phyloP scores from a whole-genome alignment of 2,113 vertebrate species.

The Antigone vipio region DNA sequence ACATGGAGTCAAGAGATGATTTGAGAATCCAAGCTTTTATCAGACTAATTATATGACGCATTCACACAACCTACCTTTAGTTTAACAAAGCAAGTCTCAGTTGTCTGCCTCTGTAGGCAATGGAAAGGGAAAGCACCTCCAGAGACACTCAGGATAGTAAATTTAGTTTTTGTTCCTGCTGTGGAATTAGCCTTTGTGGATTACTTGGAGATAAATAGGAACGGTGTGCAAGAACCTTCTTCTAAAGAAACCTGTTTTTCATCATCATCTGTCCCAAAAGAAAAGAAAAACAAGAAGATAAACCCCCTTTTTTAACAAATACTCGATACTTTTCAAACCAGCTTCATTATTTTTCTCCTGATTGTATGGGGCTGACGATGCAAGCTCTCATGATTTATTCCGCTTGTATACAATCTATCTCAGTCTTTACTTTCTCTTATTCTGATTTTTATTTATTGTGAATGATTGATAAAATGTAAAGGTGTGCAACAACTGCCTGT shows the following conservation, averaged over 20 bases:
- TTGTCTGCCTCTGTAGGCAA: neutral
- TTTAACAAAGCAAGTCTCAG: neutral
- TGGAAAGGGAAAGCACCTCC: neutral
- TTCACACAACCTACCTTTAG: neutral
- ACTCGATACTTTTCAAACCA: neutral
- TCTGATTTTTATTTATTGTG: conserved; percentile 4
- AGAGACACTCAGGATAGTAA: neutral
- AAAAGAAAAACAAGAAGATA: neutral
- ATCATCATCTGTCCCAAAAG: neutral
- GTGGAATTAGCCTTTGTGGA: neutral
- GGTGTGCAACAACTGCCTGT: neutral
- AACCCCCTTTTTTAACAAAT: neutral
- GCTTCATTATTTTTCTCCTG: neutral
- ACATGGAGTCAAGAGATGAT: neutral
- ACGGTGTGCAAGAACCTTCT: neutral
- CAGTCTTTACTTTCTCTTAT: neutral
- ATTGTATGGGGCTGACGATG: neutral
- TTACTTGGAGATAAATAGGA: neutral
- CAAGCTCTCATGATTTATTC: neutral
- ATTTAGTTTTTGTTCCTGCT: neutral
- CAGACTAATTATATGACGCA: neutral
- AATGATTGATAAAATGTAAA: conserved; percentile 15
- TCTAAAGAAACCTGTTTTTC: neutral
- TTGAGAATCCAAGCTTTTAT: neutral
- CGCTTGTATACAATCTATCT: neutral